Conservation (phyloP, 1,140 invertebrate species). For the Palaemon carinicauda region DNA sequence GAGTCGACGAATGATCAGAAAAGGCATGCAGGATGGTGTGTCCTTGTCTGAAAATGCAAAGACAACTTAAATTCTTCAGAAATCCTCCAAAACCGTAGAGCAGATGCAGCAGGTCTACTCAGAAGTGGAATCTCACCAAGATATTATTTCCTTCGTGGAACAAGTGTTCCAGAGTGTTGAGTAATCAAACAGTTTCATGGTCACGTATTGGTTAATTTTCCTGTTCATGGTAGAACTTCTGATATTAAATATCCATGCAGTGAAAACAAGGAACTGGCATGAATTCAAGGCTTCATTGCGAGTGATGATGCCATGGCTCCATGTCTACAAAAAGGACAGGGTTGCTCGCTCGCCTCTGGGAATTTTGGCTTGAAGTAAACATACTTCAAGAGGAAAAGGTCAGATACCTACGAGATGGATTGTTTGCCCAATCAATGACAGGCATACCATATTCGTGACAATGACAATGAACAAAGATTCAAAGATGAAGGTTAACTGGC, state of each 20-base stretch:
- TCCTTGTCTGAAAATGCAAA: constrained; percentile 22
- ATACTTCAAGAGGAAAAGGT: neutral
- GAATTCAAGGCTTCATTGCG: neutral
- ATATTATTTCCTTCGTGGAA: neutral
- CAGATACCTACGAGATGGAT: neutral
- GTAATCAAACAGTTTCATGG: too few species aligned
- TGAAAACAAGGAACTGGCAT: constrained; percentile 9
- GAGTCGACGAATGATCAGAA: too few species aligned
- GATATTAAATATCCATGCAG: neutral
- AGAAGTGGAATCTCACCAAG: neutral
- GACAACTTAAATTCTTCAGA: neutral
- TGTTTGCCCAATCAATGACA: neutral
- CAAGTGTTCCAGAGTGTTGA: neutral
- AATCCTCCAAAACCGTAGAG: neutral
- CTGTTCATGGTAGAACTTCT: constrained; percentile 3
- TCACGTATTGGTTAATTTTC: neutral
- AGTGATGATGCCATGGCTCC: neutral
- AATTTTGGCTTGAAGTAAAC: neutral
- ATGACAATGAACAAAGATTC: constrained; percentile 18
- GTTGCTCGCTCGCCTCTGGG: neutral
- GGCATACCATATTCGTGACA: neutral
- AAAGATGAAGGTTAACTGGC: neutral
- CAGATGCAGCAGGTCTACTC: constrained; percentile 10
- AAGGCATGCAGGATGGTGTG: too few species aligned
- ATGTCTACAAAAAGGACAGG: neutral